Base-by-base conservation (phyloP, 2,113 vertebrate genomes). In the Illadopsis cleaveri region DNA sequence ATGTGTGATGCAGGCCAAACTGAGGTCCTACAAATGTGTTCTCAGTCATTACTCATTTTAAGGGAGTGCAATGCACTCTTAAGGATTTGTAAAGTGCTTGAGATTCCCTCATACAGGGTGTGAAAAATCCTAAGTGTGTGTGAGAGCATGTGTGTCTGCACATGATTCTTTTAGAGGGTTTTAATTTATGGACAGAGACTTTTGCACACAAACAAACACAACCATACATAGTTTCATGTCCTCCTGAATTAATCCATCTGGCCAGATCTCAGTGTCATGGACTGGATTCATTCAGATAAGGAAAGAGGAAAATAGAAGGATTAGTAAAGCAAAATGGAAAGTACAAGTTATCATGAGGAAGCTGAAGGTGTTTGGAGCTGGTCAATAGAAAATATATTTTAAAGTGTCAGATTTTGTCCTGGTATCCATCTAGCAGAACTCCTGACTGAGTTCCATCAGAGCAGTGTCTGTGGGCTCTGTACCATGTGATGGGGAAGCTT, bases 31-130 rank as follows among this genome's bases (percentile, higher is more conserved):
- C 45, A 90, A 92, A 90, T 84, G 37, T 84, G 61, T 90, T 86
- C 72, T 95, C 50, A 25, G 61, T 35, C 82, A 92, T 94, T 90
- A 89, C n/a, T 95, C 73, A 92, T 83, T 85, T 89, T 83, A 71
- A 82, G 60, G 60, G 72, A 90, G 77, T 76, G 77, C 69, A 92
- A 28, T 50, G 35, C 64, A 61, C 82, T 82, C 61, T 56, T 89
- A 86, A 92, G 89, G 86, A 93, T 95, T 96, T 94, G 95, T 86
- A 89, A 96, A 94, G 82, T 92, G 88, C 72, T 89, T 86, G 82
- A 93, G 61, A 94, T 92, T 92, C 60, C 86, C 71, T 86, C 92
- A 22, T 44, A 56, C 57, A 92, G 62, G 65, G 82, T 90, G 88
- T 92, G 72, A 96, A 94, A 94, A 90, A 79, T 71, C 11, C 0